Evolutionary conservation across 2,797 vertebrate species (phyloP).

Genomic region (Brachymystax lenok): DNA sequence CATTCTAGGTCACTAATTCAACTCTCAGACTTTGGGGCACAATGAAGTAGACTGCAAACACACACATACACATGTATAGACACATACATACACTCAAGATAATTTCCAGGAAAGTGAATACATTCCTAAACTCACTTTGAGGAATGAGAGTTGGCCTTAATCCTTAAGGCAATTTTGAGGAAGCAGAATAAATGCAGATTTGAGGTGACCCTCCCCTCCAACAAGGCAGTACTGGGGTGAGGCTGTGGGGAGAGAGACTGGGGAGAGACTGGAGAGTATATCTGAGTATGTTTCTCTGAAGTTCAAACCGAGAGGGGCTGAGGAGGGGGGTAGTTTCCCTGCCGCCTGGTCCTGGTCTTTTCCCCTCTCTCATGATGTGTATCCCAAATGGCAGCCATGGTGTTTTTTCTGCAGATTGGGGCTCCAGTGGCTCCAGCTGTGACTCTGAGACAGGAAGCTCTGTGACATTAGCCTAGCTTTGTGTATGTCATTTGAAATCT

Average conservation of each 20-base stretch:
- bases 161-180: too few species aligned
- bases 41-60: too few species aligned
- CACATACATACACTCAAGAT: too few species aligned
- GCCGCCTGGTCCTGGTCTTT: background rate
- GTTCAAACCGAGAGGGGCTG: background rate
- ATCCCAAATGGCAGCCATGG: background rate
- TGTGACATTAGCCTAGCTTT: conserved; percentile 1
- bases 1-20: too few species aligned
- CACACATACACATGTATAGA: too few species aligned
- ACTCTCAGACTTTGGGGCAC: too few species aligned
- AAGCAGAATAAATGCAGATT: too few species aligned
- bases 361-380: background rate
- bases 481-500: conserved; percentile 2
- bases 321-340: background rate
- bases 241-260: background rate
- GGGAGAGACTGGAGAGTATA: too few species aligned
- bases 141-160: too few species aligned
- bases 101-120: too few species aligned
- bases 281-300: background rate
- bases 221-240: background rate
- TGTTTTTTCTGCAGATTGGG: conserved; percentile 1
- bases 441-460: background rate
- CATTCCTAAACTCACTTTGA: too few species aligned
- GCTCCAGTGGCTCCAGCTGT: background rate
- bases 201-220: background rate